Evolutionary conservation across 2,888 invertebrate genomes (phyloP).

Genomic region (Yponomeuta sedellus): DNA sequence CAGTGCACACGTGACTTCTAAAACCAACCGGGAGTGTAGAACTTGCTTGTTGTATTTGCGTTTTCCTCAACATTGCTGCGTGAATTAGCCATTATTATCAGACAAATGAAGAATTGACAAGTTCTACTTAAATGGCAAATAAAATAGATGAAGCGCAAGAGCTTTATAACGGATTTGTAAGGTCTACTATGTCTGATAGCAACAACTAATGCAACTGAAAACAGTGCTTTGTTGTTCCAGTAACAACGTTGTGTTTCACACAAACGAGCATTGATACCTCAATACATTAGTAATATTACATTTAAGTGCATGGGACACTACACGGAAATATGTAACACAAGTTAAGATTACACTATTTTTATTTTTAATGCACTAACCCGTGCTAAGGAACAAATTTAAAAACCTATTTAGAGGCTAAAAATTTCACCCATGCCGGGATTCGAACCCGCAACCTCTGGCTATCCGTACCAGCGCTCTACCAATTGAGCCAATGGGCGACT

Average conservation of each 20-base stretch:
- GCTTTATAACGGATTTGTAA: background rate
- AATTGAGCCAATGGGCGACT: too few species aligned
- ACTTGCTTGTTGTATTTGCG: constrained; percentile 74
- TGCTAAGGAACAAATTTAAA: too few species aligned
- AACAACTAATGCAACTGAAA: background rate
- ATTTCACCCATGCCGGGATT: too few species aligned
- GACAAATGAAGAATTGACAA: background rate
- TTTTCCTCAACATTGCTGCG: constrained; percentile 51
- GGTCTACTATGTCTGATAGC: background rate
- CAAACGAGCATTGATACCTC: background rate
- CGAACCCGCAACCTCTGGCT: too few species aligned
- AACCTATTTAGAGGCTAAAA: too few species aligned
- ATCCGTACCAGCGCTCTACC: too few species aligned
- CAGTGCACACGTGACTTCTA: constrained; percentile 56
- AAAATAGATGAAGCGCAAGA: background rate
- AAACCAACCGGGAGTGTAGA: constrained; percentile 45
- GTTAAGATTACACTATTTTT: too few species aligned
- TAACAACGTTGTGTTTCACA: background rate
- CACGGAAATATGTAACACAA: background rate
- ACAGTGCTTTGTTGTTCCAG: constrained; percentile 9
- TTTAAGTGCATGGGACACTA: constrained; percentile 9
- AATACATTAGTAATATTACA: constrained; percentile 12
- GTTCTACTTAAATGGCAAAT: too few species aligned
- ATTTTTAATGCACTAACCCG: too few species aligned
- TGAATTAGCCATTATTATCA: constrained; percentile 7